Conservation (phyloP, 2,888 invertebrate species). For the Lasioglossum figueresi region DNA sequence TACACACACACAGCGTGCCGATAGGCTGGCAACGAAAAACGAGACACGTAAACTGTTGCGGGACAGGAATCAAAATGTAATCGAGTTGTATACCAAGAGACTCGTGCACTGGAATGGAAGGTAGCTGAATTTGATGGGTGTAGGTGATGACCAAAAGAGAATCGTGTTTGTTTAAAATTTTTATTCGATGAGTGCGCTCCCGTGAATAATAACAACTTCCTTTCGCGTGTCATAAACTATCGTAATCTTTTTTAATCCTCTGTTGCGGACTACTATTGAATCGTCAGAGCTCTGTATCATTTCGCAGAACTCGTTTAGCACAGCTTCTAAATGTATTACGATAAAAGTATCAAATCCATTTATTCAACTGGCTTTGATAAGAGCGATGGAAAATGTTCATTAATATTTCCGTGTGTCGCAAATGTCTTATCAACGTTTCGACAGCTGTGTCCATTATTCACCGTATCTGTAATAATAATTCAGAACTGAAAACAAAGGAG, state of each 20-base stretch:
- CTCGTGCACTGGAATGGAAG: conserved; percentile 18
- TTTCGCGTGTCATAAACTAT: not conserved
- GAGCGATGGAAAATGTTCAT: not conserved
- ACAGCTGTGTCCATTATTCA: not conserved
- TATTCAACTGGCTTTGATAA: not conserved
- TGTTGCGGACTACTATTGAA: not conserved
- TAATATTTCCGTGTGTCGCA: not conserved
- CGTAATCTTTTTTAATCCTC: not conserved
- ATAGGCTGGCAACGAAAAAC: conserved; percentile 19
- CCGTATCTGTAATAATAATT: conserved; percentile 4
- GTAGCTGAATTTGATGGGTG: conserved; percentile 22
- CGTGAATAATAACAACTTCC: not conserved
- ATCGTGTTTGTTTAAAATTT: conserved; percentile 42
- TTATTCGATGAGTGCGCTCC: not conserved
- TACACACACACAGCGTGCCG: not conserved
- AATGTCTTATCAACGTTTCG: not conserved
- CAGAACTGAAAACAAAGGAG: not conserved
- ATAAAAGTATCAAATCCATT: not conserved
- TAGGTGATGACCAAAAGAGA: conserved; percentile 29
- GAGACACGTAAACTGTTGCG: conserved; percentile 44
- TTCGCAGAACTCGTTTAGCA: not conserved
- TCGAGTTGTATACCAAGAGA: conserved; percentile 31
- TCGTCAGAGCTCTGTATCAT: not conserved
- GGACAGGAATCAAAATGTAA: conserved; percentile 40
- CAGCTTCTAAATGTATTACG: not conserved